Conservation (phyloP, 1,140 invertebrate species). For the Cepaea nemoralis region DNA sequence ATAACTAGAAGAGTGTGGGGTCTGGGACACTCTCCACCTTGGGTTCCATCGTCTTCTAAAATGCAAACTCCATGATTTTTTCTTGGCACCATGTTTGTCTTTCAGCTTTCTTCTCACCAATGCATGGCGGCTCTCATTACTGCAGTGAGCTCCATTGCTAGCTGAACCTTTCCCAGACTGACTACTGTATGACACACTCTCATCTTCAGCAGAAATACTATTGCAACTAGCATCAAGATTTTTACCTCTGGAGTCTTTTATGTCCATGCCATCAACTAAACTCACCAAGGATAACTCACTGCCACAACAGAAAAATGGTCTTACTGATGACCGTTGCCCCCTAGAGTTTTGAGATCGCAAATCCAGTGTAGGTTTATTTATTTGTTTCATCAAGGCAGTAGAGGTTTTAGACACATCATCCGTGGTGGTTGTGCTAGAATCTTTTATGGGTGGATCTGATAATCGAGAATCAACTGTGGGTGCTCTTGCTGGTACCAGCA, state of each 20-base stretch:
- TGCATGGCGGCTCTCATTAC: conserved; percentile 12
- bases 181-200: background rate
- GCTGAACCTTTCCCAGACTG: background rate
- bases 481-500: background rate
- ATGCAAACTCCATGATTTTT: conserved; percentile 63
- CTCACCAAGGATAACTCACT: conserved; percentile 66
- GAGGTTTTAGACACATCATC: background rate
- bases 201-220: conserved; percentile 26
- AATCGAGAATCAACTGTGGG: background rate
- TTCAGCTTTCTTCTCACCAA: conserved; percentile 40
- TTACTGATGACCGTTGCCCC: conserved; percentile 60
- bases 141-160: background rate
- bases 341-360: conserved; percentile 34
- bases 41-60: conserved; percentile 52
- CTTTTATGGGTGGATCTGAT: background rate
- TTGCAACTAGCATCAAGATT: background rate
- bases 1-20: background rate
- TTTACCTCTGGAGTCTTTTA: conserved; percentile 21
- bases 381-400: background rate
- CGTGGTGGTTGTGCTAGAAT: background rate
- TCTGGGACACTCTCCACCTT: conserved; percentile 20
- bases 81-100: conserved; percentile 49
- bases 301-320: conserved; percentile 69
- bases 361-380: background rate
- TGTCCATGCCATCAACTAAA: conserved; percentile 46